These are phyloP conservation scores for Strix uralensis DNA, from an alignment of 2,113 vertebrate genomes.

Conservation along the genomic window DNA sequence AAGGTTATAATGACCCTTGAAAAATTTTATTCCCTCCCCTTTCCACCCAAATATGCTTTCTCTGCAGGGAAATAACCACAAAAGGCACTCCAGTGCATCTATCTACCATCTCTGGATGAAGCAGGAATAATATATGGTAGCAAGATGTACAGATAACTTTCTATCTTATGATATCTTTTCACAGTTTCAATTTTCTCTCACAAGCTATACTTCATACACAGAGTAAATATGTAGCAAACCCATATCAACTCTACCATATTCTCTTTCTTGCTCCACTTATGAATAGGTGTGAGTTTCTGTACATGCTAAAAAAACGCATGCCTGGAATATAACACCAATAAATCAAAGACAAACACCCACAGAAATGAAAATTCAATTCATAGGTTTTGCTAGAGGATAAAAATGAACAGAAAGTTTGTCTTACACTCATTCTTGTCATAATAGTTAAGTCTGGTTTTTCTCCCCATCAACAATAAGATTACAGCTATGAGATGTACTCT, in stretches of 20 bases:
- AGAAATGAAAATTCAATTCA: background rate
- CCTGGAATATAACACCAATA: background rate
- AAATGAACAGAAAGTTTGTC: background rate
- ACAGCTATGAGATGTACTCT: background rate
- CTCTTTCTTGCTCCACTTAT: background rate
- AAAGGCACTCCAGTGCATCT: background rate
- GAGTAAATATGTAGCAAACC: background rate
- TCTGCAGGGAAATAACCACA: background rate
- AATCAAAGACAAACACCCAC: background rate
- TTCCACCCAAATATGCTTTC: background rate
- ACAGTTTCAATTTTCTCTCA: background rate
- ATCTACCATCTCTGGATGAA: no score
- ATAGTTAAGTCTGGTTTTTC: background rate
- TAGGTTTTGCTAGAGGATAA: background rate
- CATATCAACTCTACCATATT: accelerated
- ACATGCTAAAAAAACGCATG: background rate
- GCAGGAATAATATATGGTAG: background rate
- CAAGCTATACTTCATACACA: background rate
- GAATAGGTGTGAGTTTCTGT: background rate
- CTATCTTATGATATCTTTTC: background rate
- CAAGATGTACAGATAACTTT: background rate
- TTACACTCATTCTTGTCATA: background rate
- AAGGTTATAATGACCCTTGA: background rate
- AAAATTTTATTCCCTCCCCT: background rate
- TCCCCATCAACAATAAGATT: background rate